Percentiles rank a stretch among this genome's conserved stretches.
Conservation (phyloP, 2,113 vertebrate species). For the Fulmarus glacialis region DNA sequence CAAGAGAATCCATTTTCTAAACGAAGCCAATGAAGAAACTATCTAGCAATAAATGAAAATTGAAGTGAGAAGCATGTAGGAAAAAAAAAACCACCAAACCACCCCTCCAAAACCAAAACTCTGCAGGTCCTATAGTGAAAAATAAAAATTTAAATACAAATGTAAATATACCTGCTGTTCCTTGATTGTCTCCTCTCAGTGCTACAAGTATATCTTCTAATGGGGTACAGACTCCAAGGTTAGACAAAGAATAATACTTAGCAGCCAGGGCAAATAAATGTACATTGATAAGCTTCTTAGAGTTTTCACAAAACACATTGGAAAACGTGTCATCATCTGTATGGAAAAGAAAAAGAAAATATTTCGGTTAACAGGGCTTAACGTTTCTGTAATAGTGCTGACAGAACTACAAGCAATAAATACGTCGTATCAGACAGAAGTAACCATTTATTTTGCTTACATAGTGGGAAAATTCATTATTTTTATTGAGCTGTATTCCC, state of each 20-base stretch:
- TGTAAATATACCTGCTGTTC: slow-evolving; percentile 54
- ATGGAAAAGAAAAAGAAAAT: neutral
- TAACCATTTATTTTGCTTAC: neutral
- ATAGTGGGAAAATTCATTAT: neutral
- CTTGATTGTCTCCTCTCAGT: slow-evolving; percentile 59
- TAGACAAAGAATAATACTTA: slow-evolving; percentile 80
- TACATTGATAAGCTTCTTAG: slow-evolving; percentile 80
- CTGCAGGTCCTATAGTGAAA: neutral
- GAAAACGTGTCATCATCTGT: slow-evolving; percentile 61
- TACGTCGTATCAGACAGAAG: neutral
- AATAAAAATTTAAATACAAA: neutral
- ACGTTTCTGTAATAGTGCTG: neutral
- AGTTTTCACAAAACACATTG: slow-evolving; percentile 83
- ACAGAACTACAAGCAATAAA: neutral
- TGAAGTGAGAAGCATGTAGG: neutral
- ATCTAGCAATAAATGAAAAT: neutral
- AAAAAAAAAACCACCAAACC: neutral
- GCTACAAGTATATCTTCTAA: slow-evolving; percentile 79
- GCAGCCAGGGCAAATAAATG: slow-evolving; percentile 80
- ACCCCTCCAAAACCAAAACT: neutral
- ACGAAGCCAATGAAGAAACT: neutral
- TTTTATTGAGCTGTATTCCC: neutral
- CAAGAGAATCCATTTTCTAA: neutral
- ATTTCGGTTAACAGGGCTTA: neutral
- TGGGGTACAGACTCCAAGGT: slow-evolving; percentile 81